Evolutionary conservation across 1,140 invertebrate species (phyloP).

Genomic region (Cyphomyrmex costatus): DNA sequence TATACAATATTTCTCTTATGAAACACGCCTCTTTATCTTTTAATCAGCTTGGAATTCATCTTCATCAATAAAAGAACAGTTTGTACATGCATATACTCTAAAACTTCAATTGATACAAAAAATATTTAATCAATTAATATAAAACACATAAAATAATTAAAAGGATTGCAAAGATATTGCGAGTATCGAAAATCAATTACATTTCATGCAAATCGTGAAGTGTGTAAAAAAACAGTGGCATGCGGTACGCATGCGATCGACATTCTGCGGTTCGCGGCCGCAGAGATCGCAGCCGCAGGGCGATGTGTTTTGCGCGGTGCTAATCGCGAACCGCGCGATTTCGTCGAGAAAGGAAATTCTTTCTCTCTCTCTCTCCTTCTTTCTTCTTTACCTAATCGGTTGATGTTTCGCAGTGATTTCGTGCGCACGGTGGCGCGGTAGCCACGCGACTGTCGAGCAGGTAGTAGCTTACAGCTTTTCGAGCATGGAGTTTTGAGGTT

Average conservation of each 20-base stretch:
- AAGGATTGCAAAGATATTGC: background rate
- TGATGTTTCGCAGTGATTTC: constrained; percentile 69
- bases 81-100: background rate
- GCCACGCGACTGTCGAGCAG: constrained; percentile 84
- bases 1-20: background rate
- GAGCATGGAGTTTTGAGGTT: constrained; percentile 79
- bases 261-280: constrained; percentile 12
- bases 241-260: constrained; percentile 14
- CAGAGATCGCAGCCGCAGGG: background rate
- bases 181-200: constrained; percentile 2
- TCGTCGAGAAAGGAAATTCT: background rate
- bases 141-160: background rate
- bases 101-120: background rate
- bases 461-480: constrained; percentile 80
- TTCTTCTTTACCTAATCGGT: background rate
- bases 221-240: constrained; percentile 8
- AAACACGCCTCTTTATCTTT: background rate
- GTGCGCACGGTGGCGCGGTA: constrained; percentile 82
- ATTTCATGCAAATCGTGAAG: background rate
- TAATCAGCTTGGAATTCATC: background rate
- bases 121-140: background rate
- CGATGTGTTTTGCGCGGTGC: constrained; percentile 10
- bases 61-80: background rate
- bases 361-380: background rate
- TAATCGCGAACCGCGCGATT: constrained; percentile 15